Percentiles rank a stretch among this genome's conserved stretches.
Evolutionary conservation across 2,888 invertebrate genomes (phyloP).

Genomic region (Ennomos quercinarius): DNA sequence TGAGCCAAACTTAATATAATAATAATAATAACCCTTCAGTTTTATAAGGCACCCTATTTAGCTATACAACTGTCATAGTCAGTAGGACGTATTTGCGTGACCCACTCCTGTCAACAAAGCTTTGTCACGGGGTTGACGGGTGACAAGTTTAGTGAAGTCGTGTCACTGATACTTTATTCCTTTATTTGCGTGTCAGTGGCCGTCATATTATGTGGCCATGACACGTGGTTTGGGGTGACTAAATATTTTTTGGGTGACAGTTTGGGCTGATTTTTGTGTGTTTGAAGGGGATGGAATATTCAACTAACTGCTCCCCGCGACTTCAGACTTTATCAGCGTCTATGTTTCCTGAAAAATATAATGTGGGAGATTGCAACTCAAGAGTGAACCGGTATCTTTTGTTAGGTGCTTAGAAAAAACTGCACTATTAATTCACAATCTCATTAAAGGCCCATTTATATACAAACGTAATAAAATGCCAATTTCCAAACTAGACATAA

Average conservation of each 20-base stretch:
- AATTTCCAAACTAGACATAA: neutral
- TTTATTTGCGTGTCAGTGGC: conserved; percentile 13
- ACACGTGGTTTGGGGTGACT: neutral
- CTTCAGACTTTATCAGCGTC: too few relatives aligned
- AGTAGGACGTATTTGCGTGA: conserved; percentile 2
- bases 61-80: conserved; percentile 1
- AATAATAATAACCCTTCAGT: neutral
- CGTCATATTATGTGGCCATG: neutral
- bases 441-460: conserved; percentile 1
- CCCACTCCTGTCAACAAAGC: conserved; percentile 17
- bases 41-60: neutral
- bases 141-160: conserved; percentile 7
- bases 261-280: neutral
- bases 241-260: neutral
- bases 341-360: too few relatives aligned
- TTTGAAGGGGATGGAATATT: too few relatives aligned
- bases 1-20: neutral
- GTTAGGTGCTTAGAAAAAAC: too few relatives aligned
- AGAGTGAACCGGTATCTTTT: too few relatives aligned
- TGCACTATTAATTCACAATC: too few relatives aligned
- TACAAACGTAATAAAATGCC: conserved; percentile 7
- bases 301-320: too few relatives aligned
- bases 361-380: too few relatives aligned
- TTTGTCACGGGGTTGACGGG: conserved; percentile 10
- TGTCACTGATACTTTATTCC: conserved; percentile 21